A percentile compares a stretch with the other conserved stretches of the same genome.
These are phyloP conservation scores for Polietes domitor DNA, from an alignment of 2,888 invertebrate genomes.

Conservation along the genomic window DNA sequence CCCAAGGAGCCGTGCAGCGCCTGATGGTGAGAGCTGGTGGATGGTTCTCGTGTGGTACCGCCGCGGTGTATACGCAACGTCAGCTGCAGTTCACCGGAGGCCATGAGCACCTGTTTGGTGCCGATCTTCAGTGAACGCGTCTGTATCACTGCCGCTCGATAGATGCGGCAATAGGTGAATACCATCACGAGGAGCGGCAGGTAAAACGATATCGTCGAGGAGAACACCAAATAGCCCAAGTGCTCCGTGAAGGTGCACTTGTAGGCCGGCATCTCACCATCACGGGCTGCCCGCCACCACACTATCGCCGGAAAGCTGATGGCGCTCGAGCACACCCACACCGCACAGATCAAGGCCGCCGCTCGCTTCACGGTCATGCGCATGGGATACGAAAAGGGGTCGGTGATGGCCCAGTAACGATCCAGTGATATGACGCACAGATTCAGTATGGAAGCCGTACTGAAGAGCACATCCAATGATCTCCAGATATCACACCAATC, in stretches of 20 bases:
- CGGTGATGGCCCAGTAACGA: conserved; percentile 99
- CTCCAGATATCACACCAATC: conserved; percentile 99
- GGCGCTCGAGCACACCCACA: conserved; percentile 97
- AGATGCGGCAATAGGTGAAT: conserved; percentile 98
- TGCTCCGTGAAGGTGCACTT: conserved; percentile 98
- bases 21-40: conserved; percentile 72
- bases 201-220: conserved; percentile 98
- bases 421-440: conserved; percentile 98
- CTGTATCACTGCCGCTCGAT: conserved; percentile 95
- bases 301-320: conserved; percentile 99
- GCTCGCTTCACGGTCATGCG: conserved; percentile 95
- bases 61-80: conserved; percentile 97
- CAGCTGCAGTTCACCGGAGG: conserved; percentile 92
- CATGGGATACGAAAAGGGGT: conserved; percentile 98
- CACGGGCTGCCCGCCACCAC: conserved; percentile 95
- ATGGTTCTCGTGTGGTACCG: conserved; percentile 86
- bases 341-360: conserved; percentile 92
- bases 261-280: conserved; percentile 89
- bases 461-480: conserved; percentile 97
- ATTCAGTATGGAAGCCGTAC: conserved; percentile 98
- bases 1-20: conserved; percentile 76
- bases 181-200: conserved; percentile 98
- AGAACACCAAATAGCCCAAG: conserved; percentile 97
- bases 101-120: conserved; percentile 93
- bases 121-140: conserved; percentile 94